Base-by-base conservation (phyloP, 2,113 vertebrate genomes). In the Tychaedon coryphoeus region DNA sequence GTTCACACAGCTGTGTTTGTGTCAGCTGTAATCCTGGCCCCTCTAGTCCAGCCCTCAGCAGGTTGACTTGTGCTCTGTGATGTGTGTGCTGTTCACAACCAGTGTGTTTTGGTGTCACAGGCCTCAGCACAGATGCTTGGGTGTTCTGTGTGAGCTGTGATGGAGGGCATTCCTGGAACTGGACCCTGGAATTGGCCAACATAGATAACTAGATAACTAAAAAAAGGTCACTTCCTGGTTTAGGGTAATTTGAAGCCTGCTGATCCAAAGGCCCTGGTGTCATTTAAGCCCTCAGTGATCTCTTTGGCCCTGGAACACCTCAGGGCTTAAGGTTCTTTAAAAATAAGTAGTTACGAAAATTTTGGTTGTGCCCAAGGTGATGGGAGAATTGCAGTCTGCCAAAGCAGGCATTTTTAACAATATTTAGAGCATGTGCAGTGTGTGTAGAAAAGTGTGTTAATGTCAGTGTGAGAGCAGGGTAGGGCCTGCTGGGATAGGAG, bases 41-140 rank as follows among this genome's bases (percentile, higher is more conserved):
- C 12, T 20, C 11, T 26, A 47, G 23, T 28, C 29, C 25, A 2
- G 33, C 53, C 48, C 8, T 60, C 12, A 34, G 43, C 34, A n/a
- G 14, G 3, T 0, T 31, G 50, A 9, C 8, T 14, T 53, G 20
- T 56, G 50, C 19, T 2, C 25, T 6, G 25, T 28, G 25, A 13
- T 29, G 9, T 19, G 5, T 8, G 0, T 31, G 48, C 67, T 64
- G 33, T 17, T 11, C 8, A 1, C 12, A 73, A 0, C 28, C 3
- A 2, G 12, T 20, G 10, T 20, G 22, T 10, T 29, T 47, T 0
- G 0, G 36, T 20, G 7, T 45, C 18, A 3, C 0, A 0, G 48
- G 42, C 23, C 19, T 75, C 47, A 24, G n/a, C 40, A 4, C 8
- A 2, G 34, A 33, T 48, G 7, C 25, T 64, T 23, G 23, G 23